Evolutionary conservation across 2,113 vertebrate genomes (phyloP).

Genomic region (Heloderma charlesbogerti): DNA sequence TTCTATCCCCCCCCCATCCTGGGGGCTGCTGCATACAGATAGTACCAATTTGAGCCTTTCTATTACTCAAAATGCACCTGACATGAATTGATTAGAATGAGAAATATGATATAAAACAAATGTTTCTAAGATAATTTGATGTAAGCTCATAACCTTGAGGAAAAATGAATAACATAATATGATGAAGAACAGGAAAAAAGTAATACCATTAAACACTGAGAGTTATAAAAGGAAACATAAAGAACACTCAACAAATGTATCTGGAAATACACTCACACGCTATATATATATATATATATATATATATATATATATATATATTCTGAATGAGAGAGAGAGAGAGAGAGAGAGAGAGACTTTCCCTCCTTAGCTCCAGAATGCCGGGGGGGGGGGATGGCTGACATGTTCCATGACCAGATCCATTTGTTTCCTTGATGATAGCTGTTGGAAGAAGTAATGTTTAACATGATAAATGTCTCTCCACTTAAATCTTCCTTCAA

Average conservation of each 20-base stretch:
- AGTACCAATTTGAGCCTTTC: background rate
- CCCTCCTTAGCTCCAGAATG: background rate
- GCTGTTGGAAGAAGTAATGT: constrained; percentile 1
- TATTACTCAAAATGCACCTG: background rate
- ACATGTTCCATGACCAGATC: background rate
- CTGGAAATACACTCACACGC: no score
- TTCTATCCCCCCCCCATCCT: no score
- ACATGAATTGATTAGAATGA: background rate
- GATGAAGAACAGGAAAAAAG: background rate
- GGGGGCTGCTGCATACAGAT: background rate
- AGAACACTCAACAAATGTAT: background rate
- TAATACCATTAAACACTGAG: background rate
- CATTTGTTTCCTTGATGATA: constrained; percentile 33
- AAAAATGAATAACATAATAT: background rate
- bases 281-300: no score
- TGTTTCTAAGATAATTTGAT: background rate
- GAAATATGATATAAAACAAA: background rate
- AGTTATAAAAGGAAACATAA: background rate
- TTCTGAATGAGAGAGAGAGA: background rate
- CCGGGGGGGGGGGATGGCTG: background rate
- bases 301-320: no score
- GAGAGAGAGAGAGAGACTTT: background rate
- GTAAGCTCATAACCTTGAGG: background rate
- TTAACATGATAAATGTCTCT: constrained; percentile 27
- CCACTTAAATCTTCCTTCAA: constrained; percentile 15